phyloP scores from a whole-genome alignment of 2,797 vertebrate species.

The Apodemus agrarius region DNA sequence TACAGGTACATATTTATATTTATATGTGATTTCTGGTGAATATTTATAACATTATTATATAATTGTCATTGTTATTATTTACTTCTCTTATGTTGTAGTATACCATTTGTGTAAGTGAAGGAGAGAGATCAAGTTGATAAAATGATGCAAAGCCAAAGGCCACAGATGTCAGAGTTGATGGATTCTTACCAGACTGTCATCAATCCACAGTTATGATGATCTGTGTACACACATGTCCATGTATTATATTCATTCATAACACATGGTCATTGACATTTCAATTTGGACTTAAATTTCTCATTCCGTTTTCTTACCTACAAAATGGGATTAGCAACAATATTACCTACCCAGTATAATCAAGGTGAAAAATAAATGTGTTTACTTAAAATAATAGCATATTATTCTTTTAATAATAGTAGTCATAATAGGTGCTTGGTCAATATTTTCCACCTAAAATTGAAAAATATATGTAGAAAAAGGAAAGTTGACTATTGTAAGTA shows the following conservation, averaged over 20 bases:
- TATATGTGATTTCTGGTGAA: constrained; percentile 14
- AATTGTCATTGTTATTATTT: background rate
- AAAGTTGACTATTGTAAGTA: background rate
- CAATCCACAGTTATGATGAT: background rate
- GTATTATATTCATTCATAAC: background rate
- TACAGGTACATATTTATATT: background rate
- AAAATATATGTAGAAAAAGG: background rate
- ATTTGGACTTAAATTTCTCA: background rate
- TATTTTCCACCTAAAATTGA: constrained; percentile 34
- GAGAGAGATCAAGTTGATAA: background rate
- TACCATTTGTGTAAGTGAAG: background rate
- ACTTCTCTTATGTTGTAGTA: background rate
- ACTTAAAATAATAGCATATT: constrained; percentile 5
- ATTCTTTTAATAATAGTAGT: background rate
- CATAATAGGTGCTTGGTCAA: background rate
- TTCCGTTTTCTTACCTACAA: constrained; percentile 32
- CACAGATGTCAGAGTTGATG: background rate
- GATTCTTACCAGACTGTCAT: background rate
- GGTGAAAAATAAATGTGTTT: constrained; percentile 34
- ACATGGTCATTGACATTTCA: background rate
- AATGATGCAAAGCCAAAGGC: background rate
- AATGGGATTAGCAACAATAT: constrained; percentile 10
- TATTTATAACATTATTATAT: background rate
- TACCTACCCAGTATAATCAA: background rate
- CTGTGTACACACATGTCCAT: background rate